Evolutionary conservation across 2,113 vertebrate genomes (phyloP), one percentile per base, ranked within the genome.

Genomic region (Tiliqua scincoides): DNA sequence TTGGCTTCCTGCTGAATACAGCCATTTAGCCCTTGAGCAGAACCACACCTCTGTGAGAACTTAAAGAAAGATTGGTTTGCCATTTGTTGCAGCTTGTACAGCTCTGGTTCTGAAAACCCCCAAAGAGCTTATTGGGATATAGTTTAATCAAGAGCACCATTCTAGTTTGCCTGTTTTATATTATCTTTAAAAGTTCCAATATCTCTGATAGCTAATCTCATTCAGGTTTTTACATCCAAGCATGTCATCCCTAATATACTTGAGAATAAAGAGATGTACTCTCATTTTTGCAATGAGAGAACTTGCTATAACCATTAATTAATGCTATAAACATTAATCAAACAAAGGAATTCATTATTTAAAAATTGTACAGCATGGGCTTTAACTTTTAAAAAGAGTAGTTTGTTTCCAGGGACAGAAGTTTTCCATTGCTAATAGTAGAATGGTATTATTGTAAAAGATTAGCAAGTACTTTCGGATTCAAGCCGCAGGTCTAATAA

Each of bases 31-130:
- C 68, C 65, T 83, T 12, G 48, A 80, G 82, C 0, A n/a, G 91
- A 79, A 27, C 86, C 48, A 83, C 93, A 62, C 70, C 81, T 48
- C 85, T 88, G 83, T 84, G 25, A 30, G 71, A 88, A 91, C 57
- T 43, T 61, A 7, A 65, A 82, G 87, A 88, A 61, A 37, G 52
- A 43, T 91, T 85, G 83, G 61, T 83, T 88, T 92, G 71, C 89
- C 18, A 20, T 92, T 59, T 67, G 35, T 93, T 93, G 89, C 82
- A 88, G 30, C 65, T 93, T 90, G 92, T 93, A 89, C 92, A 76
- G 52, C 82, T 91, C 84, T 82, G 71, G 54, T 91, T 84, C 82
- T 78, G 37, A 62, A 91, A 89, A 17, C 9, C 65, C 37, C 71
- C 70, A 74, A 84, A 78, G 14, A 82, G 76, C 40, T 25, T 88